These are phyloP conservation scores for Lasioglossum pauxillum DNA, from an alignment of 2,888 invertebrate species.

Conservation along the genomic window DNA sequence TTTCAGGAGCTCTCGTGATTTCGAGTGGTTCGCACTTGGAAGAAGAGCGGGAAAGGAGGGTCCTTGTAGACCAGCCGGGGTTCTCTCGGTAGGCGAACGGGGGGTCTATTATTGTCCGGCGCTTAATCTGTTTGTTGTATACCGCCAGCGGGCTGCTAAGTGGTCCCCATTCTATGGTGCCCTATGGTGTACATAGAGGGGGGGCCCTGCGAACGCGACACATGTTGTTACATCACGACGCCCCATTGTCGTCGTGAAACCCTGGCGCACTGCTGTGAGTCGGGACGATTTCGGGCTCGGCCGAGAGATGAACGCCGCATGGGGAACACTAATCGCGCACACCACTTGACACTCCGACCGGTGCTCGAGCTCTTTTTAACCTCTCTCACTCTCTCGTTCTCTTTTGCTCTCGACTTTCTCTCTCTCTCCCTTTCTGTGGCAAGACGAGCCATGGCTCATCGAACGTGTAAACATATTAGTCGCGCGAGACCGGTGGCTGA, in stretches of 20 bases:
- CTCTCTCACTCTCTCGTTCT: background rate
- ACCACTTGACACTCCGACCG: constrained; percentile 80
- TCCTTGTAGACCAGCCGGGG: constrained; percentile 48
- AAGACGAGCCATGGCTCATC: constrained; percentile 60
- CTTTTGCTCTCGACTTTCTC: background rate
- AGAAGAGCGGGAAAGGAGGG: constrained; percentile 46
- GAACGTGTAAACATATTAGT: constrained; percentile 68
- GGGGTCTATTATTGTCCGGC: constrained; percentile 77
- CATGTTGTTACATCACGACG: constrained; percentile 83
- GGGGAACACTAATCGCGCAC: constrained; percentile 77
- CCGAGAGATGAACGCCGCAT: constrained; percentile 67
- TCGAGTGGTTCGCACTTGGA: constrained; percentile 59
- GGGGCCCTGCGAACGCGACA: constrained; percentile 80
- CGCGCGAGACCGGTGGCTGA: constrained; percentile 41
- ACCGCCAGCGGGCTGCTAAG: constrained; percentile 82
- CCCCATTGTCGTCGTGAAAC: constrained; percentile 76
- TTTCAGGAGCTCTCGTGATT: constrained; percentile 60
- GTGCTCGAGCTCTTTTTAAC: constrained; percentile 62
- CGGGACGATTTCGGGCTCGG: constrained; percentile 58
- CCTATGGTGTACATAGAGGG: constrained; percentile 63
- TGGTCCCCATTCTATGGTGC: constrained; percentile 81
- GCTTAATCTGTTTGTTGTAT: constrained; percentile 83
- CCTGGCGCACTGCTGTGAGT: constrained; percentile 54
- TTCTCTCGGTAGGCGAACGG: constrained; percentile 44
- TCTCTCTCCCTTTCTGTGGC: constrained; percentile 46